Percentiles rank a stretch among this genome's conserved stretches.
Evolutionary conservation across 2,797 vertebrate species (phyloP).

Genomic region (Ceyx erithaca): DNA sequence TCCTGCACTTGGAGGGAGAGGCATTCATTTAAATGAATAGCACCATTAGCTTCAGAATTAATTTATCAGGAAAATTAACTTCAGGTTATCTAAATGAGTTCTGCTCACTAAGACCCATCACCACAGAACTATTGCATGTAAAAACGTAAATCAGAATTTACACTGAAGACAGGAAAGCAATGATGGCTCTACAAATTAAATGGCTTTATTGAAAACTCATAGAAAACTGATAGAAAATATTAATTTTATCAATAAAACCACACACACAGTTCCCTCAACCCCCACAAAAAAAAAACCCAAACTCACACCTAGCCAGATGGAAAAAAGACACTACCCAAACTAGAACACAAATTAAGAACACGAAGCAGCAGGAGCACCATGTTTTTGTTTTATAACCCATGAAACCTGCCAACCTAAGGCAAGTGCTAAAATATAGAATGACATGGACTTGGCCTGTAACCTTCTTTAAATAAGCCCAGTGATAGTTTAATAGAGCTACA

Average conservation of each 20-base stretch:
- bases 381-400: background rate
- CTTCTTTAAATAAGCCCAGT: slow-evolving; percentile 35
- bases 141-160: background rate
- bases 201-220: background rate
- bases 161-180: background rate
- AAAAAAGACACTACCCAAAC: background rate
- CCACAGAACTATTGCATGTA: background rate
- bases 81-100: background rate
- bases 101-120: background rate
- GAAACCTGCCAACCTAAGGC: background rate
- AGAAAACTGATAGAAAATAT: background rate
- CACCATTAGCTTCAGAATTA: background rate
- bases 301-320: background rate
- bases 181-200: background rate
- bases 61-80: background rate
- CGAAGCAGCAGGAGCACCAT: background rate
- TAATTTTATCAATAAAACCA: background rate
- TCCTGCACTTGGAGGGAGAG: background rate
- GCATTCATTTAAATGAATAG: background rate
- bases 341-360: background rate
- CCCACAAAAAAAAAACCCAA: background rate
- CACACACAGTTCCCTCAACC: rapidly evolving
- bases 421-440: slow-evolving; percentile 55
- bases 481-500: background rate
- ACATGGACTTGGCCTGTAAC: slow-evolving; percentile 32